Base-by-base conservation (phyloP, 1,140 invertebrate species). In the Rhopalosiphum maidis region DNA sequence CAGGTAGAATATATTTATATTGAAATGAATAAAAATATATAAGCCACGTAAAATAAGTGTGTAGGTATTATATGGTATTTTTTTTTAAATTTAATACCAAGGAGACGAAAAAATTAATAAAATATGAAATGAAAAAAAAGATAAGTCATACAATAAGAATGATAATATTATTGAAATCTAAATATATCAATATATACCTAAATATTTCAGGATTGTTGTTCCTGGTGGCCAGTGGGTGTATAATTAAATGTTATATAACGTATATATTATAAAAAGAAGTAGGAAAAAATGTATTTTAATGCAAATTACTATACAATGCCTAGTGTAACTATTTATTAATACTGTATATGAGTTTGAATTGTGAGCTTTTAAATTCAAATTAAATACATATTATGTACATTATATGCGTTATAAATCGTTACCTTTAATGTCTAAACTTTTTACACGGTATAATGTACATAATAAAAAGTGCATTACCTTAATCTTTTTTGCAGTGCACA, bases 351-450 rank as follows among this genome's bases (percentile, higher is more conserved):
- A 37, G 77, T 85, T 85, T 85, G 37, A 85, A 83, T 37, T 37
- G 60, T 18, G 83, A 85, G 83, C 30, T 85, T 85, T 43, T 43
- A 85, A 85, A 85, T 85, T 43, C 83, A 25, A 30, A 85, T 85
- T 85, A 85, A 85, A 85, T 85, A 3, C 30, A 15, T 41, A 85
- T 43, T 30, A 85, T 85, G 23, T 85, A 25, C 37, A 83, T 37
- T 25, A 35, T 37, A 85, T 85, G 25, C 9, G 11, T 11, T 11
- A 9, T 85, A 85, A 85, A 85, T n/a, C 6, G 37, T 85, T 25
- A 25, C 23, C 37, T 25, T 41, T 85, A 43, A 43, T 43, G 41
- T 30, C 37, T 25, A 3, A 85, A 85, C 83, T 85, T 85, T 85
- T 41, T 41, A 85, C 41, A 25, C 2, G 3, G 37, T 85, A 41